Percentiles rank a stretch among this genome's conserved stretches.
These are phyloP conservation scores for Helicoverpa assulta DNA, from an alignment of 2,888 invertebrate genomes.

Conservation along the genomic window DNA sequence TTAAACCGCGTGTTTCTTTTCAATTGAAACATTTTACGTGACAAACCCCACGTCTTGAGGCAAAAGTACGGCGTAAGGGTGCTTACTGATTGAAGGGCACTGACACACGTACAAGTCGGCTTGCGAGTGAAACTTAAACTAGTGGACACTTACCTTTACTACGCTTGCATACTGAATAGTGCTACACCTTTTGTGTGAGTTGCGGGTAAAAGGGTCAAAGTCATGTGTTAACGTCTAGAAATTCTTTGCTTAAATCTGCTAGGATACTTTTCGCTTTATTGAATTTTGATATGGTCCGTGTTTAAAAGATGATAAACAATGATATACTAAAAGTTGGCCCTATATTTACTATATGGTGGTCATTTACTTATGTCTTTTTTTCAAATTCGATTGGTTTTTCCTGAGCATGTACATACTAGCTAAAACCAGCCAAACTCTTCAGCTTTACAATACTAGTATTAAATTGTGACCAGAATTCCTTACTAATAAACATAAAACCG, in stretches of 20 bases:
- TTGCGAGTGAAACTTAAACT: slow-evolving; percentile 29
- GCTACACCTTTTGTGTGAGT: neutral
- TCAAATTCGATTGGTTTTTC: too few species aligned
- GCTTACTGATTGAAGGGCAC: slow-evolving; percentile 53
- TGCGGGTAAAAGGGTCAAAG: neutral
- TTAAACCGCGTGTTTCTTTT: slow-evolving; percentile 1
- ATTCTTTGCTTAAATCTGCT: neutral
- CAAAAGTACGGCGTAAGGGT: slow-evolving; percentile 30
- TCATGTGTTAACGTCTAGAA: neutral
- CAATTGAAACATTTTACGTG: slow-evolving; percentile 10
- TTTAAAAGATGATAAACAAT: too few species aligned
- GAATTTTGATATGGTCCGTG: too few species aligned
- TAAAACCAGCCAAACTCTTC: too few species aligned
- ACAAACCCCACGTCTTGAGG: slow-evolving; percentile 21
- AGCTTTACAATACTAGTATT: too few species aligned
- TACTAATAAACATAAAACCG: too few species aligned
- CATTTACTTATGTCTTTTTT: too few species aligned
- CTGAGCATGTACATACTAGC: too few species aligned
- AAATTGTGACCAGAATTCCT: too few species aligned
- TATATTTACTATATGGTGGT: too few species aligned
- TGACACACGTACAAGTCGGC: slow-evolving; percentile 40
- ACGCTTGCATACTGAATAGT: slow-evolving; percentile 18
- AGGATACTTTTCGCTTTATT: too few species aligned
- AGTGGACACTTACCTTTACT: slow-evolving; percentile 29
- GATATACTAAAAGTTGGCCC: too few species aligned